Evolutionary conservation across 1,140 invertebrate species (phyloP), one percentile per base, ranked within the genome.

Genomic region (Danaus plexippus): DNA sequence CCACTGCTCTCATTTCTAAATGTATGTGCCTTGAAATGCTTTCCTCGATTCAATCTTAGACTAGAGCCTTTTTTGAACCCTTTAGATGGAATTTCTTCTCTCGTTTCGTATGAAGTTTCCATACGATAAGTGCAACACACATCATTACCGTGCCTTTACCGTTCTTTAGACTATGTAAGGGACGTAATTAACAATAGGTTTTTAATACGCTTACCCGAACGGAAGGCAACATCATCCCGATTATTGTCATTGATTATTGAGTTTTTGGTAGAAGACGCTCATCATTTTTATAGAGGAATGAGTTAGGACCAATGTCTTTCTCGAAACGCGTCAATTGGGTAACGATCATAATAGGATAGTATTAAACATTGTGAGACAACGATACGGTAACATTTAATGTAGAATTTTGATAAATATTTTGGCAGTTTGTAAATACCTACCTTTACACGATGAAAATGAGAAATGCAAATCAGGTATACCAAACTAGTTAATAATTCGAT

Each of bases 11-110:
- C 77, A 60, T 78, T 86, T 86, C 81, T 87, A 87, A 87, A 85
- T 84, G 80, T 83, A 87, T 85, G 84, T 87, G 84, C 84, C 84
- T 87, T 87, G 80, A 74, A 79, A 85, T 71, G 84, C 84, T 87
- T 85, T 85, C 73, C 79, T 82, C 77, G 71, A 83, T 75, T 82
- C 69, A 73, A 77, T 68, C 73, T 67, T 84, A 85, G 84, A 69
- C 75, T 84, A 85, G 76, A 79, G 68, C 75, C 71, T 82, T 66
- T 86, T 86, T 85, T 79, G 80, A 80, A 75, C 77, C 79, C 74
- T 83, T 84, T 84, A 80, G 76, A 74, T 75, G 74, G 73, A 73
- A 71, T 77, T 75, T 83, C 75, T 77, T 77, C 75, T 80, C 75
- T 78, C 73, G 77, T 80, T 75, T 61, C 80, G 74, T 85, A 75